A percentile compares a stretch with the other conserved stretches of the same genome.
These are phyloP conservation scores for Pogonus chalceus DNA, from an alignment of 1,140 invertebrate species.

Conservation along the genomic window DNA sequence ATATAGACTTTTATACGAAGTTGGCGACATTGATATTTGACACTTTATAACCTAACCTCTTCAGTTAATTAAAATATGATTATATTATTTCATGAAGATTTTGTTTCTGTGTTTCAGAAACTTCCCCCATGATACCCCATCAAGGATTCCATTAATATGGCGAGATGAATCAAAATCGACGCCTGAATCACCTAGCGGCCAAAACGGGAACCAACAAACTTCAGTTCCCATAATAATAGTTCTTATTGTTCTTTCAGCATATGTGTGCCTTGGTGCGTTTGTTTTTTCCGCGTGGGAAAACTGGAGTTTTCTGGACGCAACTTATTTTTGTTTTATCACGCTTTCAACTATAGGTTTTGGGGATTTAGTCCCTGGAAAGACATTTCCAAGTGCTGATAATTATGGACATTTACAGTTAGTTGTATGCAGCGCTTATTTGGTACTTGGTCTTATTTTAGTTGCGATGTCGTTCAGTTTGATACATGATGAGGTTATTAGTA, in stretches of 20 bases:
- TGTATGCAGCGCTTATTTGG: slow-evolving; percentile 74
- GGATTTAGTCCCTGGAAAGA: slow-evolving; percentile 60
- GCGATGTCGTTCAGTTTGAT: slow-evolving; percentile 89
- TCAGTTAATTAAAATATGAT: neutral
- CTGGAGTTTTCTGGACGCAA: slow-evolving; percentile 72
- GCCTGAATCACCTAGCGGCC: slow-evolving; percentile 23
- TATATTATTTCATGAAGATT: slow-evolving; percentile 7
- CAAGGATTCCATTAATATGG: slow-evolving; percentile 57
- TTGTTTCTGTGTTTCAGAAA: slow-evolving; percentile 36
- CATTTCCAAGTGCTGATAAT: slow-evolving; percentile 44
- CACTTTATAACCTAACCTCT: too few species aligned
- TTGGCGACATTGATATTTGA: too few species aligned
- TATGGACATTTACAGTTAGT: slow-evolving; percentile 62
- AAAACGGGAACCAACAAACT: slow-evolving; percentile 30
- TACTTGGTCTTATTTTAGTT: slow-evolving; percentile 79
- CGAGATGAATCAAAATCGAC: slow-evolving; percentile 31
- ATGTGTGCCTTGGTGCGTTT: slow-evolving; percentile 60
- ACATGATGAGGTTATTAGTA: slow-evolving; percentile 76
- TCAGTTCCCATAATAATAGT: slow-evolving; percentile 63
- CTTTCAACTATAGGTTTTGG: slow-evolving; percentile 80
- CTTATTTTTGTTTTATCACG: slow-evolving; percentile 83
- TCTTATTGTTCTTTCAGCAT: slow-evolving; percentile 54
- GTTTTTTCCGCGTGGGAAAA: slow-evolving; percentile 62
- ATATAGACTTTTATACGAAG: too few species aligned
- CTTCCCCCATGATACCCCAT: slow-evolving; percentile 58